Evolutionary conservation across 2,888 invertebrate genomes (phyloP).

Genomic region (Trichopria drosophilae): DNA sequence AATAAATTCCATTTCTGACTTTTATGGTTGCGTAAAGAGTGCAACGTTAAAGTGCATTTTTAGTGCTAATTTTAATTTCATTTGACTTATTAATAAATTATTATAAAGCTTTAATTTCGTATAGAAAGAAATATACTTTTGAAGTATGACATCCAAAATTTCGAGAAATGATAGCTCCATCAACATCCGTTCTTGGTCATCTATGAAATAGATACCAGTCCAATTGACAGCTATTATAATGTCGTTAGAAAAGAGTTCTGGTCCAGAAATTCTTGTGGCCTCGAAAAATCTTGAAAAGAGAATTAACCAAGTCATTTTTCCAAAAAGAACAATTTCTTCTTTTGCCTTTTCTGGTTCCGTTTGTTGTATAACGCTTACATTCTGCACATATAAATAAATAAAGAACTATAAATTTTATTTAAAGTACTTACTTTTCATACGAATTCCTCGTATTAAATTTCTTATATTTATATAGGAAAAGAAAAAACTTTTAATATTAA

Average conservation of each 20-base stretch:
- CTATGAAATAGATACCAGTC: constrained; percentile 89
- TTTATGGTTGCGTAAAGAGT: too few species aligned
- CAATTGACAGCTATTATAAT: constrained; percentile 90
- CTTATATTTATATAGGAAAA: not conserved
- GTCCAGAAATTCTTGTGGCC: constrained; percentile 76
- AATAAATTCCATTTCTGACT: too few species aligned
- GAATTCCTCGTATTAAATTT: too few species aligned
- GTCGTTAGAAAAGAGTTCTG: constrained; percentile 69
- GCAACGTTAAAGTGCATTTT: too few species aligned
- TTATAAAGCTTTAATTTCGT: not conserved
- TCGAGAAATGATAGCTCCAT: constrained; percentile 86
- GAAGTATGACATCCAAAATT: constrained; percentile 74
- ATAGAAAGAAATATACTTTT: constrained; percentile 51
- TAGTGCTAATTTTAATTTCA: not conserved
- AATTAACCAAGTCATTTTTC: constrained; percentile 91
- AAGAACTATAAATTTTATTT: too few species aligned
- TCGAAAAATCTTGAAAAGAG: constrained; percentile 93
- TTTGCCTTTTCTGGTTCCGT: constrained; percentile 75
- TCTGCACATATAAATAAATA: too few species aligned
- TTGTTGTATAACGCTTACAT: too few species aligned
- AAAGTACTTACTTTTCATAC: too few species aligned
- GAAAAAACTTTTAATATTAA: not conserved
- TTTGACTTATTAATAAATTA: too few species aligned
- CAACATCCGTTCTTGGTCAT: constrained; percentile 88
- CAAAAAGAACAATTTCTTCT: constrained; percentile 88